Evolutionary conservation across 2,888 invertebrate species (phyloP).

Genomic region (Sarcophaga subvicina): DNA sequence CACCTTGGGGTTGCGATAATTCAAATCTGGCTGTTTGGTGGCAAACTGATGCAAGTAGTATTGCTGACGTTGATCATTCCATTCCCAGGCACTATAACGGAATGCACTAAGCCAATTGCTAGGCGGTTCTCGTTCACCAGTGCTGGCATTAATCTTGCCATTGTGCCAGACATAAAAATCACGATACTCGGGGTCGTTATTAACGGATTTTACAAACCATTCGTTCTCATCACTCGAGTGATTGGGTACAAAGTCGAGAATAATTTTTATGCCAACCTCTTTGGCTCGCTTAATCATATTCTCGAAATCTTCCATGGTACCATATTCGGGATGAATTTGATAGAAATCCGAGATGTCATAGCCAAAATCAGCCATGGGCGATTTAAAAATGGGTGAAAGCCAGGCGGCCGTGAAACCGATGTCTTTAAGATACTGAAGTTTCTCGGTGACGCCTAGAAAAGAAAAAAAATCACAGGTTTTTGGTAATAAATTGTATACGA

Average conservation of each 20-base stretch:
- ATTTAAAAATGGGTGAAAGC: slow-evolving; percentile 89
- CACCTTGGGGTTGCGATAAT: slow-evolving; percentile 84
- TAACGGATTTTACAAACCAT: slow-evolving; percentile 91
- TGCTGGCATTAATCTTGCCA: slow-evolving; percentile 79
- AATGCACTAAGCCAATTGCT: slow-evolving; percentile 84
- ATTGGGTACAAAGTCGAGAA: slow-evolving; percentile 83
- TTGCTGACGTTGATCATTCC: slow-evolving; percentile 83
- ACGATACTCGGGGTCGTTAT: slow-evolving; percentile 84
- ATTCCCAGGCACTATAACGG: slow-evolving; percentile 86
- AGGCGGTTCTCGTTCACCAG: slow-evolving; percentile 80
- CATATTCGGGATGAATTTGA: slow-evolving; percentile 87
- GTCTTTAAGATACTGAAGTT: slow-evolving; percentile 86
- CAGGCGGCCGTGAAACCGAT: slow-evolving; percentile 87
- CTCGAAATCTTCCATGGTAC: slow-evolving; percentile 88
- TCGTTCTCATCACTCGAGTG: slow-evolving; percentile 88
- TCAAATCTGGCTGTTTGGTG: slow-evolving; percentile 86
- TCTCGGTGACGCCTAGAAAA: slow-evolving; percentile 84
- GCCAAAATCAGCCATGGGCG: slow-evolving; percentile 90
- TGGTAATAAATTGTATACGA: not conserved
- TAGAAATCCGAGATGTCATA: slow-evolving; percentile 89
- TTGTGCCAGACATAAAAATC: slow-evolving; percentile 90
- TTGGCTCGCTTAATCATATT: slow-evolving; percentile 84
- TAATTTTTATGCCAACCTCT: slow-evolving; percentile 82
- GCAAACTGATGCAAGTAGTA: slow-evolving; percentile 87
- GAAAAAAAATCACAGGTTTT: not conserved